These are phyloP conservation scores for Drosophila aldrichi DNA, from an alignment of 2,888 invertebrate genomes.

Conservation along the genomic window DNA sequence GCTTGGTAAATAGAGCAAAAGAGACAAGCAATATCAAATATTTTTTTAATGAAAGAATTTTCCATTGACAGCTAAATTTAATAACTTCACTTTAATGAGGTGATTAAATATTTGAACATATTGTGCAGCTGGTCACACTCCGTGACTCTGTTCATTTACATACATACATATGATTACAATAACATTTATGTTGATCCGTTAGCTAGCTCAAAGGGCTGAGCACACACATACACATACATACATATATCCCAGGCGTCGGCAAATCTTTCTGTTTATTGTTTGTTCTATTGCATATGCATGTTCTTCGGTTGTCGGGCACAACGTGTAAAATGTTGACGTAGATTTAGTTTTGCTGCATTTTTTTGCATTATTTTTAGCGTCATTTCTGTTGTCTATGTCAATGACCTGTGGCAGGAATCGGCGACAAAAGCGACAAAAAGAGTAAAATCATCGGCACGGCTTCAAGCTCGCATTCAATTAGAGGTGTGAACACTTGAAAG, in stretches of 20 bases:
- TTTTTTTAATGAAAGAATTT: neutral
- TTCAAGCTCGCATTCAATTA: slow-evolving; percentile 27
- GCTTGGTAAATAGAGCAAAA: neutral
- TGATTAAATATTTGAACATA: neutral
- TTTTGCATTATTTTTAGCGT: slow-evolving; percentile 26
- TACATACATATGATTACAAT: neutral
- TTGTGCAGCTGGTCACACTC: neutral
- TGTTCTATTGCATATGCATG: slow-evolving; percentile 6
- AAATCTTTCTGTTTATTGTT: neutral
- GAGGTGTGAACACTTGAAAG: slow-evolving; percentile 6
- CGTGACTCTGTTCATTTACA: neutral
- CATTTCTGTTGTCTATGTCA: slow-evolving; percentile 56
- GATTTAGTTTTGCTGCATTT: slow-evolving; percentile 30
- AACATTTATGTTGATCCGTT: slow-evolving; percentile 3
- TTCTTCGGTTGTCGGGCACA: slow-evolving; percentile 19
- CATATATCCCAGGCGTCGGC: neutral
- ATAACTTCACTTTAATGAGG: neutral
- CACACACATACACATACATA: neutral
- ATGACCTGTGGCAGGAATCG: slow-evolving; percentile 46
- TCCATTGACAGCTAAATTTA: neutral
- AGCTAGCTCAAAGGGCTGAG: neutral
- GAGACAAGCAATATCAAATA: neutral
- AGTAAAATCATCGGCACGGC: slow-evolving; percentile 12
- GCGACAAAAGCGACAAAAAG: slow-evolving; percentile 16
- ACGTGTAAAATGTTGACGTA: slow-evolving; percentile 29